These are phyloP conservation scores for Prietella phreatophila DNA, from an alignment of 2,113 vertebrate genomes.

Conservation along the genomic window DNA sequence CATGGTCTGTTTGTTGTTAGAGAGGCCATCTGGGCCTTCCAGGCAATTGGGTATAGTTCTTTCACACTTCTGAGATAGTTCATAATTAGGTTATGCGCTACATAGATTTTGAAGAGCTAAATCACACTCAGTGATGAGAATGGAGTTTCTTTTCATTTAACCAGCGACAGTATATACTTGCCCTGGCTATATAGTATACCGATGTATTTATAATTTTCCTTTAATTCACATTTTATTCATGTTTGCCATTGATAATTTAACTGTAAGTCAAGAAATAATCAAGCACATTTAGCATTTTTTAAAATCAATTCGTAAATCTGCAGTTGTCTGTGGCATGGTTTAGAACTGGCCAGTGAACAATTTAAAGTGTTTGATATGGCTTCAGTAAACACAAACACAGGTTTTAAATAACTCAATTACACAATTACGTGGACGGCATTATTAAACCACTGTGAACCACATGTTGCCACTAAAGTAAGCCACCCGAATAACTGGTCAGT, in stretches of 20 bases:
- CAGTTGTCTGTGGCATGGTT: conserved; percentile 36
- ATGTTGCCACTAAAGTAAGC: conserved; percentile 69
- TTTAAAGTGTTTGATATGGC: conserved; percentile 57
- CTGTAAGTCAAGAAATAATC: conserved; percentile 40
- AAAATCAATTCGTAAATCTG: conserved; percentile 13
- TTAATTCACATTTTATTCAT: background rate
- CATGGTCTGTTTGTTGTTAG: conserved; percentile 78
- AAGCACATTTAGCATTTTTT: conserved; percentile 10
- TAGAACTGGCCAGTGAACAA: conserved; percentile 51
- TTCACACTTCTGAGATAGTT: conserved; percentile 73
- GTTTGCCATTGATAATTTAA: background rate
- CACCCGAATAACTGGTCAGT: conserved; percentile 64
- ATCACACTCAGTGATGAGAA: conserved; percentile 31
- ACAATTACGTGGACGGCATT: conserved; percentile 60
- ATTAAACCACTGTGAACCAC: conserved; percentile 66
- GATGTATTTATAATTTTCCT: background rate
- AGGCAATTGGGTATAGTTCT: conserved; percentile 69
- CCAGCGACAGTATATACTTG: background rate
- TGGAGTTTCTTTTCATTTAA: conserved; percentile 5
- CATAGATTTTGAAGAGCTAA: conserved; percentile 51
- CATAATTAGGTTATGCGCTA: conserved; percentile 66
- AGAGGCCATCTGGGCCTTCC: conserved; percentile 62
- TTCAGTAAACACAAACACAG: conserved; percentile 64
- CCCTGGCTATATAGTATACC: background rate
- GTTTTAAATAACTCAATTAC: conserved; percentile 67